Percentiles rank a stretch among this genome's conserved stretches.
Evolutionary conservation across 2,113 vertebrate species (phyloP).

Genomic region (Neogale vison): DNA sequence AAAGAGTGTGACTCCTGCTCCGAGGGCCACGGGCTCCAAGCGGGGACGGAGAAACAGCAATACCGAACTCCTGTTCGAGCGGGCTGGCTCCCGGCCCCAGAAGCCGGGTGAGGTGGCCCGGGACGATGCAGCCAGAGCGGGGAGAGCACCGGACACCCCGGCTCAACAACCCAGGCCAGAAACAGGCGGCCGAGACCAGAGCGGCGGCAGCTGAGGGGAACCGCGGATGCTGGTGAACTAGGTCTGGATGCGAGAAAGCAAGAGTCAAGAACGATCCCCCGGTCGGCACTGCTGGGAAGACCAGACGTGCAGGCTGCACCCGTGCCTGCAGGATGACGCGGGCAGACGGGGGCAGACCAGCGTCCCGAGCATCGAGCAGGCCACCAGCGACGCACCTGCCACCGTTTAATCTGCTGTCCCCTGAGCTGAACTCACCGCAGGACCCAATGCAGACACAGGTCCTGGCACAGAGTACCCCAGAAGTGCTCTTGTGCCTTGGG

Average conservation of each 20-base stretch:
- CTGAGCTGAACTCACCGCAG: not conserved
- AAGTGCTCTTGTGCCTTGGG: not conserved
- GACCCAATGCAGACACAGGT: not conserved
- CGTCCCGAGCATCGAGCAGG: not conserved
- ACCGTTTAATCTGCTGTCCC: rapidly evolving
- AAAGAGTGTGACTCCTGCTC: not conserved
- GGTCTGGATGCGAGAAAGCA: no score
- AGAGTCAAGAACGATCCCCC: no score
- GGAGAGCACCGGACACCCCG: not conserved
- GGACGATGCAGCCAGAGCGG: not conserved
- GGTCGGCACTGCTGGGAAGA: not conserved
- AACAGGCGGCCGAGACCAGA: rapidly evolving
- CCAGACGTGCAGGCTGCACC: rapidly evolving
- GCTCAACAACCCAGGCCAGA: not conserved
- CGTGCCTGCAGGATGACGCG: not conserved
- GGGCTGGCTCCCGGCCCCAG: not conserved
- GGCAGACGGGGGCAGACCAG: not conserved
- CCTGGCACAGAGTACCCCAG: not conserved
- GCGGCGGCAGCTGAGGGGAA: not conserved
- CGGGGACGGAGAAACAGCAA: not conserved
- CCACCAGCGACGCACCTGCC: rapidly evolving
- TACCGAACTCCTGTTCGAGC: not conserved
- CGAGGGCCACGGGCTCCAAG: not conserved
- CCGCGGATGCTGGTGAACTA: rapidly evolving
- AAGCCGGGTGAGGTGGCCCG: rapidly evolving